Evolutionary conservation across 2,113 vertebrate genomes (phyloP), one percentile per base, ranked within the genome.

Genomic region (Empidonax alnorum): DNA sequence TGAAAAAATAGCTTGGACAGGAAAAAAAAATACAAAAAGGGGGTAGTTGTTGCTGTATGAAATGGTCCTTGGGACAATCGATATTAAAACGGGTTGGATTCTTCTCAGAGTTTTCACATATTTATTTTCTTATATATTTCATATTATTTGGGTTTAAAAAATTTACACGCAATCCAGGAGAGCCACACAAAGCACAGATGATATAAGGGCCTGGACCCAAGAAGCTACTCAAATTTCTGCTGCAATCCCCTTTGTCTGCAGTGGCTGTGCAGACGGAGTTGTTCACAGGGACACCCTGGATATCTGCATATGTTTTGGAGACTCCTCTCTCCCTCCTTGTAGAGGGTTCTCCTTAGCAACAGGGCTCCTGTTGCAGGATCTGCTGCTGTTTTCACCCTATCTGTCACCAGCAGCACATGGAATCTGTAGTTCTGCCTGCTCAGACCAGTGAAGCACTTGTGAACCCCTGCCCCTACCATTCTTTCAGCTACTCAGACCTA

Each of bases 291-390:
- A 81, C 61, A 53, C 49, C 24, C 65, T 88, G 55, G 39, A 22
- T 56, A 39, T 76, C 75, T 17, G 27, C 6, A 5, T 55, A 18
- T 2, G 0, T 17, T 72, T 53, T 50, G 46, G 31, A 96, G 52
- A 55, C 30, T 71, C 44, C 74, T 87, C 55, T 95, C 63, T 79
- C 25, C 10, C 41, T 56, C 82, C 44, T 79, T 75, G 56, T 61
- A 35, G 46, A 84, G 67, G 83, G 56, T 8, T 96, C 37, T 82
- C 87, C 87, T 88, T 84, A 74, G 88, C 92, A 93, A 92, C 79
- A 81, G 55, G 47, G 71, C 46, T 95, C 33, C 52, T 18, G 6
- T 13, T 85, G 56, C 74, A 93, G 84, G 73, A 79, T 62, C 79
- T 37, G 49, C 61, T 1, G 6, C 62, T 63, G 65, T 0, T 76